These are phyloP conservation scores for Nemopilema nomurai DNA, from an alignment of 30 jellyfish, hydroid and myxozoan genomes.

Conservation along the genomic window DNA sequence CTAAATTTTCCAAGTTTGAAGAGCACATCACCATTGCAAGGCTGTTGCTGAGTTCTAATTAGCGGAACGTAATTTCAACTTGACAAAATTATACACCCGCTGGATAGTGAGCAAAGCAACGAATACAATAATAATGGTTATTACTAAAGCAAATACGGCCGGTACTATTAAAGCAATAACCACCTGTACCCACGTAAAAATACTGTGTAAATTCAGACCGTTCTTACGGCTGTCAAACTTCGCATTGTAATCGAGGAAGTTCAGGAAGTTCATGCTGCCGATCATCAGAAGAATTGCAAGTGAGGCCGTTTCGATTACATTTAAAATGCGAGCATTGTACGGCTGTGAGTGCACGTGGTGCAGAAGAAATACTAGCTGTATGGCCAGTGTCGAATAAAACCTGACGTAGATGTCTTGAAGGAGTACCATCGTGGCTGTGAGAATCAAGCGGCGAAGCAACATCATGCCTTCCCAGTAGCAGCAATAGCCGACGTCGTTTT, in stretches of 20 bases:
- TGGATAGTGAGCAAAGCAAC: background rate
- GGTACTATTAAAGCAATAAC: slow-evolving; percentile 2
- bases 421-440: slow-evolving; percentile 1
- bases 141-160: background rate
- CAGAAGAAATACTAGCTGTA: slow-evolving; percentile 21
- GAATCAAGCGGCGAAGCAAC: slow-evolving; percentile 22
- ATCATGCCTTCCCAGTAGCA: slow-evolving; percentile 43
- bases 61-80: too few relatives aligned
- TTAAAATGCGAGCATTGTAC: slow-evolving; percentile 14
- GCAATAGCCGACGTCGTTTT: background rate
- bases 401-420: slow-evolving; percentile 13
- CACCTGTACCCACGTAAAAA: slow-evolving; percentile 16
- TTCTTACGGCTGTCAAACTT: background rate
- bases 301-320: slow-evolving; percentile 23
- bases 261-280: slow-evolving; percentile 13
- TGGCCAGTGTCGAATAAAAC: slow-evolving; percentile 1
- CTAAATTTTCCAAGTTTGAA: too few relatives aligned
- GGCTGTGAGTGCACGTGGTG: slow-evolving; percentile 63
- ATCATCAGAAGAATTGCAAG: slow-evolving; percentile 4
- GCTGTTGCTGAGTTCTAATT: too few relatives aligned
- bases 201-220: background rate
- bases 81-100: too few relatives aligned
- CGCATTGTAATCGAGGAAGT: background rate
- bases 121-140: background rate
- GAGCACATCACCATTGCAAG: too few relatives aligned